Conservation (phyloP, 2,113 vertebrate genomes). For the Tinamus guttatus region DNA sequence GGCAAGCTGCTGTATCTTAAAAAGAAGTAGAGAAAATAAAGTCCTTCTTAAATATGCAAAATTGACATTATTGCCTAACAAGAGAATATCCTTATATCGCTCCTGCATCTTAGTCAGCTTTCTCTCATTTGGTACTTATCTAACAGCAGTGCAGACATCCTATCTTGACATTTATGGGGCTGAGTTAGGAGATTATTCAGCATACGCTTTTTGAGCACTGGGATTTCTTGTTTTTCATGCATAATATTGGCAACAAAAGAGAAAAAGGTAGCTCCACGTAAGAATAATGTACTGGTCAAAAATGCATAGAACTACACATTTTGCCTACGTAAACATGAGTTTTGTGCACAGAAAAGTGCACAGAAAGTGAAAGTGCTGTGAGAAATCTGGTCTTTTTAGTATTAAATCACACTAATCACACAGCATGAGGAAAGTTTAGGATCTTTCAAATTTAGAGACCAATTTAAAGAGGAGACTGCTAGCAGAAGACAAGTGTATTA, state of each 20-base stretch:
- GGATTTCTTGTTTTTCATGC: neutral
- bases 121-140: neutral
- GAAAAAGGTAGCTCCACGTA: neutral
- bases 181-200: neutral
- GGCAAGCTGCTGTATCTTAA: neutral
- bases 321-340: neutral
- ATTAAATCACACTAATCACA: neutral
- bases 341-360: neutral
- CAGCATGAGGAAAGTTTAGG: neutral
- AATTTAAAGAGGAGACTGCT: neutral
- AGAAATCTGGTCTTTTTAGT: neutral
- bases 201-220: neutral
- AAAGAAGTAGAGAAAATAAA: neutral
- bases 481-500: neutral
- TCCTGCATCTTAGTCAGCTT: neutral
- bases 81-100: neutral
- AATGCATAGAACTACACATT: neutral
- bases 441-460: neutral
- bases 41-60: neutral
- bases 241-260: neutral
- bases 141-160: neutral
- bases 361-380: neutral
- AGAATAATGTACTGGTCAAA: neutral
- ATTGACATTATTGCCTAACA: neutral
- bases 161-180: neutral